phyloP scores from a whole-genome alignment of 2,888 invertebrate species.

The Lissocephala sabroskyi region DNA sequence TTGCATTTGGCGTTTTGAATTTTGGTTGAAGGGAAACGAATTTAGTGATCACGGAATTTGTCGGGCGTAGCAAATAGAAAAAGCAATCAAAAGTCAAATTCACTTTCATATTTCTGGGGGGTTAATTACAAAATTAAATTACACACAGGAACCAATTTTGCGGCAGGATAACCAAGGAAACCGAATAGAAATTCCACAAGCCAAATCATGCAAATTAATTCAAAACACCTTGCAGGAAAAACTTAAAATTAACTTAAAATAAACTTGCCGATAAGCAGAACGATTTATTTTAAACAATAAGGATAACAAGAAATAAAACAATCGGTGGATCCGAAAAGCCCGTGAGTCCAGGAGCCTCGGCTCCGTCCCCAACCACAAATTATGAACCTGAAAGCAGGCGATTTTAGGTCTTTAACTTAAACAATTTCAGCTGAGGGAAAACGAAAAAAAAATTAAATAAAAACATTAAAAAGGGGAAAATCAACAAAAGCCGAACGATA shows the following conservation, averaged over 20 bases:
- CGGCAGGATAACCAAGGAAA: too few species aligned
- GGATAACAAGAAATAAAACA: too few species aligned
- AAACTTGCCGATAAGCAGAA: constrained; percentile 5
- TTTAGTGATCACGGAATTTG: constrained; percentile 18
- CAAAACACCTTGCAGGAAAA: constrained; percentile 20
- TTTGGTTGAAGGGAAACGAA: constrained; percentile 21
- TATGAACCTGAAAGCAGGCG: too few species aligned
- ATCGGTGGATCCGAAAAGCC: neutral
- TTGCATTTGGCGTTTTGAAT: constrained; percentile 16
- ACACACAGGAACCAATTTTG: too few species aligned
- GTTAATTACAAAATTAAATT: constrained; percentile 10
- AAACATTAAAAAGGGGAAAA: neutral
- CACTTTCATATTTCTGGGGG: constrained; percentile 14
- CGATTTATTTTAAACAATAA: constrained; percentile 7
- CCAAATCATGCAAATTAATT: constrained; percentile 4
- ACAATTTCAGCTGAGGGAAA: constrained; percentile 46
- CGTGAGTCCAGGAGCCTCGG: neutral
- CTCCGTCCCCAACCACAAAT: too few species aligned
- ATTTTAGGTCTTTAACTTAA: constrained; percentile 26
- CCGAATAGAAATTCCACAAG: too few species aligned
- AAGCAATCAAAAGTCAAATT: constrained; percentile 32
- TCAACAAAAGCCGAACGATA: neutral
- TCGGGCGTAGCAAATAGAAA: constrained; percentile 24
- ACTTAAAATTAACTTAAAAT: constrained; percentile 3
- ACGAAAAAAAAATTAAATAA: constrained; percentile 2